A percentile compares a stretch with the other conserved stretches of the same genome.
Conservation (phyloP, 2,888 invertebrate species). For the Dryadula phaetusa region DNA sequence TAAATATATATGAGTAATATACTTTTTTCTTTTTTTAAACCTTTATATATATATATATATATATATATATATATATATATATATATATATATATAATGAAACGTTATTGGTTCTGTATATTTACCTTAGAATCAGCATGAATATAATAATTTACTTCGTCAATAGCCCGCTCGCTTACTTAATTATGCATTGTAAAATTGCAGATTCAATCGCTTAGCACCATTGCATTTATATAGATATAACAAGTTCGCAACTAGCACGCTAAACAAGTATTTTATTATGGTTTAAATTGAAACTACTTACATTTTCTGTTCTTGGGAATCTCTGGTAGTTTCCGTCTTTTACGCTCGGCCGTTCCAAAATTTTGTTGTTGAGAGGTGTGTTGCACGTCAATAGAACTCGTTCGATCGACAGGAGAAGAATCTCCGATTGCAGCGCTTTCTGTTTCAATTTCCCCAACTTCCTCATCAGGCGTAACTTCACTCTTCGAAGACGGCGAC, state of each 20-base stretch:
- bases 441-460: slow-evolving; percentile 81
- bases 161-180: not conserved
- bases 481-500: slow-evolving; percentile 91
- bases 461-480: slow-evolving; percentile 87
- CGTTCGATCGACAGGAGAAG: slow-evolving; percentile 60
- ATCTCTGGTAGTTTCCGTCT: slow-evolving; percentile 95
- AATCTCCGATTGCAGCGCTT: slow-evolving; percentile 51
- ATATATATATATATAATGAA: no score
- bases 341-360: slow-evolving; percentile 85
- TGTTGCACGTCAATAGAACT: slow-evolving; percentile 63
- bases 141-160: not conserved
- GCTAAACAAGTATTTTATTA: not conserved
- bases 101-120: no score
- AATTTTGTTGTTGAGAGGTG: slow-evolving; percentile 70
- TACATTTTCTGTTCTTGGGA: slow-evolving; percentile 94
- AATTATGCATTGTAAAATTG: not conserved
- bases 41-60: no score
- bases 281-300: slow-evolving; percentile 60
- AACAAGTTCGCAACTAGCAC: not conserved
- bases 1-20: no score
- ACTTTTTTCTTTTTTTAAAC: no score
- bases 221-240: not conserved
- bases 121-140: not conserved
- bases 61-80: no score
- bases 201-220: slow-evolving; percentile 13